Percentiles rank a stretch among this genome's conserved stretches.
phyloP scores from a whole-genome alignment of 1,140 invertebrate species.

The Aphelinus certus region DNA sequence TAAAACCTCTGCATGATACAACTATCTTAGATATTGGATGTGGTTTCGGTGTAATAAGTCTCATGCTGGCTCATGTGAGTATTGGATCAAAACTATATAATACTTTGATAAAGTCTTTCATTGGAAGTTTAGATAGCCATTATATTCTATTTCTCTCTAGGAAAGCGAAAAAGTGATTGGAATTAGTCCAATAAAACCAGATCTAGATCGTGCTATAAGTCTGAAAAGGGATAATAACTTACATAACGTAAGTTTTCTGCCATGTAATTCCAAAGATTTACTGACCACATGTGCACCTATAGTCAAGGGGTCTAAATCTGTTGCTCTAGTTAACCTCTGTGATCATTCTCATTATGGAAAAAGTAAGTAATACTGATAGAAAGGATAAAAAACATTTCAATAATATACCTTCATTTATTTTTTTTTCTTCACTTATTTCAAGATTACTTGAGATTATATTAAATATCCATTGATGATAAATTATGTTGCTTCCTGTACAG shows the following conservation, averaged over 20 bases:
- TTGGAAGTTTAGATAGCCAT: neutral
- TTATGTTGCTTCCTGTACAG: no score
- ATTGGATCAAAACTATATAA: slow-evolving; percentile 5
- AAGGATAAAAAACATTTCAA: no score
- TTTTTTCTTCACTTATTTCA: no score
- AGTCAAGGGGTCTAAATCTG: slow-evolving; percentile 24
- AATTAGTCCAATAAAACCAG: slow-evolving; percentile 8
- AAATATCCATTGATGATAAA: no score
- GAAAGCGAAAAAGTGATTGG: slow-evolving; percentile 39
- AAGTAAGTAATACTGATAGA: slow-evolving; percentile 10
- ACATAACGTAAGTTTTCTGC: slow-evolving; percentile 31
- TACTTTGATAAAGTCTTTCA: neutral
- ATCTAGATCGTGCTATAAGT: slow-evolving; percentile 26
- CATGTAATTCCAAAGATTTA: slow-evolving; percentile 22
- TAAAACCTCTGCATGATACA: slow-evolving; percentile 18
- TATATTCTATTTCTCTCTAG: slow-evolving; percentile 16
- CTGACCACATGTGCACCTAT: slow-evolving; percentile 26
- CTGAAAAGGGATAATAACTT: slow-evolving; percentile 21
- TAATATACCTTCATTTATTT: no score
- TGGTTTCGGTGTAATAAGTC: slow-evolving; percentile 26
- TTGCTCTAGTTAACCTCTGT: slow-evolving; percentile 22
- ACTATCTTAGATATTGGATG: slow-evolving; percentile 35
- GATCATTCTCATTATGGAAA: slow-evolving; percentile 27
- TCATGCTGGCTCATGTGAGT: slow-evolving; percentile 27
- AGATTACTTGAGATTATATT: no score